Evolutionary conservation across 2,797 vertebrate genomes (phyloP), one percentile per base, ranked within the genome.

Genomic region (Sarcophilus harrisii): DNA sequence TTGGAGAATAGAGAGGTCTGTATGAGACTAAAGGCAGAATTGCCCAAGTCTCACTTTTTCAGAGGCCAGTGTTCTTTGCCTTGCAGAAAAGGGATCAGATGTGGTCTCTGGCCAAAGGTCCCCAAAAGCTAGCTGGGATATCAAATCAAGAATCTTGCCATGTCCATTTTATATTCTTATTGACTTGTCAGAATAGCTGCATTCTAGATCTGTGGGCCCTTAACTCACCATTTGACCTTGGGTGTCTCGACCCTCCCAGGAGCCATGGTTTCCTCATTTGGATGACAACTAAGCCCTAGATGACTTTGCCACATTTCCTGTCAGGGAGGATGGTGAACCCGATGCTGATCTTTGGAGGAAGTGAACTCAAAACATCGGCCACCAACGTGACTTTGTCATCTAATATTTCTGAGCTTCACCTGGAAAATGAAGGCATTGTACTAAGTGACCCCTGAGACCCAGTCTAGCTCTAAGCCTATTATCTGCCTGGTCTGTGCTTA

Each of bases 401-500:
- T 87, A 27, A 28, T 21, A 49, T 12, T 24, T 87, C 38, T 49
- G 38, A 49, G 3, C 38, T 87, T 49, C 38, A 45, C 18, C 21
- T 49, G 21, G 27, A 49, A 87, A 49, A 27, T 87, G 38, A 28
- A 87, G 3, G 73, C 8, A 27, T 28, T 87, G 9, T 45, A 49
- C 21, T 10, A 87, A 8, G 21, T 49, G 38, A 27, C 9, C 24
- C 38, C 10, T 27, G 38, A 87, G 24, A 38, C 38, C 38, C 3
- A 87, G 21, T 49, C 38, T 24, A 49, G 9, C 73, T 87, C 24
- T 11, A 45, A 45, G 18, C n/a, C 73, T 45, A 45, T 81, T 18
- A 62, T 45, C 59, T 90, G 13, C 21, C 30, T 90, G 4, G 16
- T 96, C 45, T 97, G 13, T 94, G 94, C 58, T 11, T 91, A 27